Evolutionary conservation across 2,113 vertebrate genomes (phyloP), one percentile per base, ranked within the genome.

Genomic region (Paradoxurus hermaphroditus): DNA sequence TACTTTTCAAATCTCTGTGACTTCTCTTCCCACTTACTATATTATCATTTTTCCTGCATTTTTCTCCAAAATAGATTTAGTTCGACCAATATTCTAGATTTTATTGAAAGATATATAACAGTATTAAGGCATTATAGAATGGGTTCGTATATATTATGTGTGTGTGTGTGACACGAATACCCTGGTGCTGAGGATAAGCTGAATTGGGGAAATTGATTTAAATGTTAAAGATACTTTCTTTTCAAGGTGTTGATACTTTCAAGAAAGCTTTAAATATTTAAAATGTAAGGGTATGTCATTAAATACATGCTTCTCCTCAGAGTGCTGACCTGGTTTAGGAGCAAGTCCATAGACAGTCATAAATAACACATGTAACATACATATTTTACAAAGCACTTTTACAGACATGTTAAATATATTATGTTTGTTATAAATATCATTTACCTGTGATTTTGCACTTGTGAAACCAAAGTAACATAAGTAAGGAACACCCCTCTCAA

Each of bases 241-340:
- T 82, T 93, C 56, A 75, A 62, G 44, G 34, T 91, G 67, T 91
- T 94, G 65, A 79, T 73, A 81, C 10, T 92, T 97, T 97, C 36
- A 94, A 82, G 82, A 96, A 49, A 87, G 41, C 78, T 95, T 96
- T n/a, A 68, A 83, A 79, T 96, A 88, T 96, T 84, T 86, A 46
- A 90, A 34, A 77, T 72, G 8, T 86, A 65, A 88, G 70, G 3
- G 23, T 36, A 8, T 70, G 36, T 86, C 21, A 36, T 79, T 81
- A 75, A 97, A 27, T 82, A 18, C 5, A 15, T 83, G 36, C 49
- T 65, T 79, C 77, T 95, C 59, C 77, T 95, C 59, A 18, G 85
- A 92, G 78, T 77, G 46, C 90, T 78, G 49, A 49, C 44, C 51
- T 46, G 39, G 65, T 51, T 85, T 83, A 89, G 75, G 44, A 96